These are phyloP conservation scores for Calypte anna DNA, from an alignment of 2,113 vertebrate genomes.

Conservation along the genomic window DNA sequence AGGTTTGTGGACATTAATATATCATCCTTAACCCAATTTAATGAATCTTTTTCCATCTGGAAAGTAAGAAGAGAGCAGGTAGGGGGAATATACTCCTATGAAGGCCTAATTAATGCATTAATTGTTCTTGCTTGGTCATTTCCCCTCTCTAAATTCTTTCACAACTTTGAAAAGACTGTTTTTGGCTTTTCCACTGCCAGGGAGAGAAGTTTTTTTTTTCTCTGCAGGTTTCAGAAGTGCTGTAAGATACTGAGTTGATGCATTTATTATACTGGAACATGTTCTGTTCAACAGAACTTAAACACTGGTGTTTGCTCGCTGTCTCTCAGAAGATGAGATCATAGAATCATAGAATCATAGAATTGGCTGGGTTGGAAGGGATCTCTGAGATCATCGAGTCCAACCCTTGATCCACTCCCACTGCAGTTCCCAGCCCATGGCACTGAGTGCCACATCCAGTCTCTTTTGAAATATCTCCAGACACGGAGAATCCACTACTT, in stretches of 20 bases:
- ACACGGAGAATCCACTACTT: too few species aligned
- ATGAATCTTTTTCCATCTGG: slow-evolving; percentile 26
- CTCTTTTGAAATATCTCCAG: too few species aligned
- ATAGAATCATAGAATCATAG: too few species aligned
- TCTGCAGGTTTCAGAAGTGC: neutral
- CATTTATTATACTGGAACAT: neutral
- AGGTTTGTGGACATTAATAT: neutral
- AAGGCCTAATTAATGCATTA: neutral
- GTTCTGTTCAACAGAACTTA: neutral
- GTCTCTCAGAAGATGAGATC: neutral
- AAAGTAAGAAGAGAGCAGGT: neutral
- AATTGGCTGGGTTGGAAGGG: too few species aligned
- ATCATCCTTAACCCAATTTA: neutral
- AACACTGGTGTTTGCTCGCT: neutral
- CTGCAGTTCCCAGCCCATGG: too few species aligned
- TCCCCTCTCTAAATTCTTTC: neutral
- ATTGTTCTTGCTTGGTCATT: neutral
- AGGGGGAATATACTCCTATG: neutral
- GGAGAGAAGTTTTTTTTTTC: neutral
- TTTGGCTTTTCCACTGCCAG: neutral
- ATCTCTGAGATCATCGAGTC: too few species aligned
- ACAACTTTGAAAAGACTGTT: neutral
- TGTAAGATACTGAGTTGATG: neutral
- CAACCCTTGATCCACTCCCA: too few species aligned
- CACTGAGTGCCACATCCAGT: too few species aligned